Base-by-base conservation (phyloP, 2,888 invertebrate species). In the Apamea sordens region DNA sequence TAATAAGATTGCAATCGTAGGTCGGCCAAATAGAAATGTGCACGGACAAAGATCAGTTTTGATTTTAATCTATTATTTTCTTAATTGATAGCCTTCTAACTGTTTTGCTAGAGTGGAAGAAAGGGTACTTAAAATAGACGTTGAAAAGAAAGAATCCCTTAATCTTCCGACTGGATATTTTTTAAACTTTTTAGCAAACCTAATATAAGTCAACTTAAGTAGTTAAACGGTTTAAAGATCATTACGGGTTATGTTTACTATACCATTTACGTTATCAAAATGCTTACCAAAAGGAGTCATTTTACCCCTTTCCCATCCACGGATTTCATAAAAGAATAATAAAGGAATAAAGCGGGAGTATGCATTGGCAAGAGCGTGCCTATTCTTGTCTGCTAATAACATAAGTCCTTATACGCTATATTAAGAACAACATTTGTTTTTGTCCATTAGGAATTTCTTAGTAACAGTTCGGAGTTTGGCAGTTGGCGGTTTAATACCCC, bases 1-100 rank as follows among this genome's bases (percentile, higher is more conserved):
- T 89, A 88, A 84, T 89, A 89, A 89, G 88, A 91, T 90, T 87
- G 82, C 83, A 76, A 87, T 83, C 81, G 86, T 81, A 81, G 84
- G 85, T 85, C 88, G 80, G 76, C 80, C 81, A 86, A 79, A 87
- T 85, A 88, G 88, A 87, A 88, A 83, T 82, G 81, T 76, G 71
- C 74, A 75, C 77, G 77, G 70, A 77, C 77, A 77, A 73, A 81
- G 77, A 78, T 72, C 73, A 75, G 78, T 83, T 85, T 73, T 78
- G 79, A 86, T 84, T 87, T 80, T 67, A 44, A 80, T 87, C 77
- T 78, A 71, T 77, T 86, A 76, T 76, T 80, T 69, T 85, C 50
- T 87, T 87, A 87, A 86, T 85, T 85, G 73, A 77, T 76, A 77
- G 65, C 44, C 50, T 59, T 69, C 74, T 68, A 0, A 13, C 15